Percentiles rank a stretch among this genome's conserved stretches.
These are phyloP conservation scores for Synodontis membranacea DNA, from an alignment of 2,113 vertebrate species.

Conservation along the genomic window DNA sequence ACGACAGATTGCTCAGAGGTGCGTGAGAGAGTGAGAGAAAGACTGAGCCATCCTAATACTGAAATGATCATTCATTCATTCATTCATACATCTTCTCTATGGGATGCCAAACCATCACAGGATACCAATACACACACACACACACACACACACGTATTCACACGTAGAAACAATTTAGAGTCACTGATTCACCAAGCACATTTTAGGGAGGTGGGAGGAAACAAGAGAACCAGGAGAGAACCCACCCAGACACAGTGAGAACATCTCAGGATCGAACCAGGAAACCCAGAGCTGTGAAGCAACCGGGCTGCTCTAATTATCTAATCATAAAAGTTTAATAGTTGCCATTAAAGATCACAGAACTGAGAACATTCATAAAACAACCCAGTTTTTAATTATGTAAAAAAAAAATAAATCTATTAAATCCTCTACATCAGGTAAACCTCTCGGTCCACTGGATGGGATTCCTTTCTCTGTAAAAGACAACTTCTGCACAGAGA, in stretches of 20 bases:
- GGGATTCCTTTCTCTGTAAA: conserved; percentile 93
- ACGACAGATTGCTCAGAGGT: conserved; percentile 81
- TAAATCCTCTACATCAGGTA: conserved; percentile 67
- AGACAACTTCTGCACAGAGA: conserved; percentile 92
- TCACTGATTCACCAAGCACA: neutral
- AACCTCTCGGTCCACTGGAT: conserved; percentile 81
- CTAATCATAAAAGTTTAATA: neutral
- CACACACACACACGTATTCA: neutral
- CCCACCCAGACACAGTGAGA: neutral
- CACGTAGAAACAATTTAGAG: neutral
- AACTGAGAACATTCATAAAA: neutral
- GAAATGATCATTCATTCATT: neutral
- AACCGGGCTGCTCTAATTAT: no score
- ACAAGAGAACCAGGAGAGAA: neutral
- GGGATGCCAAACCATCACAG: neutral
- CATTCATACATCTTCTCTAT: no score
- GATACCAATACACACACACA: neutral
- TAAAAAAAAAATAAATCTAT: no score
- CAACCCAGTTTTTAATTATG: neutral
- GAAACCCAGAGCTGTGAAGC: neutral
- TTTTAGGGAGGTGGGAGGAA: neutral
- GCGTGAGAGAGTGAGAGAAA: neutral
- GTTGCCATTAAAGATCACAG: neutral
- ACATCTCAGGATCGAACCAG: neutral
- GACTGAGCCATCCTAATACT: neutral